phyloP scores from a whole-genome alignment of 2,888 invertebrate genomes.

The Drosophila prostipennis region DNA sequence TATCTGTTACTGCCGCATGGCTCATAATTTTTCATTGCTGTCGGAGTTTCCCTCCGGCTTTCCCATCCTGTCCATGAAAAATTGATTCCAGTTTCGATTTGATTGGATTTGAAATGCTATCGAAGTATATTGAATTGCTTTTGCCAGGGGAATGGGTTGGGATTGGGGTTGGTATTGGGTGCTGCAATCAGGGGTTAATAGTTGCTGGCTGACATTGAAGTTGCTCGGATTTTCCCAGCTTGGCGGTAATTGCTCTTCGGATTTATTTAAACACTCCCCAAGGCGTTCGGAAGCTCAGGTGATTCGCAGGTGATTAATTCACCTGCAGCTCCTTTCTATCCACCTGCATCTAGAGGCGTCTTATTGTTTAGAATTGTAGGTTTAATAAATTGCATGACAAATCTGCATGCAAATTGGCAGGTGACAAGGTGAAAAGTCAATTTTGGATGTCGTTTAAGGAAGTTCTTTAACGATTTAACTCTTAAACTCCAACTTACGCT shows the following conservation, averaged over 20 bases:
- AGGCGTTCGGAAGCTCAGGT: not conserved
- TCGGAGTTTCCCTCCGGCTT: constrained; percentile 40
- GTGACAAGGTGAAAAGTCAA: too few relatives aligned
- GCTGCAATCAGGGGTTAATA: constrained; percentile 41
- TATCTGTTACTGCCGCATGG: constrained; percentile 61
- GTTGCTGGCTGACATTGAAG: constrained; percentile 32
- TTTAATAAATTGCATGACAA: constrained; percentile 39
- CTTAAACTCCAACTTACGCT: not conserved
- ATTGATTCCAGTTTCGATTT: constrained; percentile 63
- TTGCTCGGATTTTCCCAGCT: constrained; percentile 21
- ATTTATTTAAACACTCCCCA: constrained; percentile 16
- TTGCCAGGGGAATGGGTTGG: constrained; percentile 3
- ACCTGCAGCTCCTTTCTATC: not conserved
- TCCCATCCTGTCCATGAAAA: constrained; percentile 45
- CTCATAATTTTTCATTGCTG: constrained; percentile 73
- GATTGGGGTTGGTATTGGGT: not conserved
- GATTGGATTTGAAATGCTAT: constrained; percentile 70
- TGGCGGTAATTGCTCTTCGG: constrained; percentile 44
- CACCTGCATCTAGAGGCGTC: constrained; percentile 1
- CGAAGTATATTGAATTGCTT: constrained; percentile 59
- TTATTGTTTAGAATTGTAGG: constrained; percentile 15
- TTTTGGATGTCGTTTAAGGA: not conserved
- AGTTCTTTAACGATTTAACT: not conserved
- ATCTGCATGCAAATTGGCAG: constrained; percentile 28
- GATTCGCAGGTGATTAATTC: constrained; percentile 44